These are phyloP conservation scores for Crotalus helleri DNA, from an alignment of 2,113 vertebrate species.

Conservation along the genomic window DNA sequence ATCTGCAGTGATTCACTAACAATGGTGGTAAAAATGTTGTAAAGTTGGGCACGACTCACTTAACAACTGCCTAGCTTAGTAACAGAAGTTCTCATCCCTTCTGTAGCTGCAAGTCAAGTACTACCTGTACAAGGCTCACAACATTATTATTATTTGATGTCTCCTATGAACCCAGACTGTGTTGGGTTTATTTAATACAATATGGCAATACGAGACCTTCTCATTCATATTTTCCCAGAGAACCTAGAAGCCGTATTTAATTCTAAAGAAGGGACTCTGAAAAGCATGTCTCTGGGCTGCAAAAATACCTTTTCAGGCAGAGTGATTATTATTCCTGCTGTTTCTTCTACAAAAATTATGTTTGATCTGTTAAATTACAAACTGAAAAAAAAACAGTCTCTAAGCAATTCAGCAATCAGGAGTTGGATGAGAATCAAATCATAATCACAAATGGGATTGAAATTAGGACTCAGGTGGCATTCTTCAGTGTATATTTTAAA, in stretches of 20 bases:
- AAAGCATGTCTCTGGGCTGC: background rate
- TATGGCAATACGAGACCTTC: background rate
- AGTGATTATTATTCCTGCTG: background rate
- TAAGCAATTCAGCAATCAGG: background rate
- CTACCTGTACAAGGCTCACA: background rate
- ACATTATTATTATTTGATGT: background rate
- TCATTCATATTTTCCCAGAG: background rate
- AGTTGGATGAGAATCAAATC: background rate
- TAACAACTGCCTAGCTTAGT: background rate
- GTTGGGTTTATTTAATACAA: background rate
- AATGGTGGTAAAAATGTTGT: background rate
- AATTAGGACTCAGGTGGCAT: background rate
- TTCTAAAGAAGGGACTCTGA: background rate
- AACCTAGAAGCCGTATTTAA: background rate
- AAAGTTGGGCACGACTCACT: background rate
- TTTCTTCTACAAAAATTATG: background rate
- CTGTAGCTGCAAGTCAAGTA: background rate
- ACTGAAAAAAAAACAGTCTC: background rate
- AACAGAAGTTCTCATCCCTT: background rate
- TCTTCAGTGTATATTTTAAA: background rate
- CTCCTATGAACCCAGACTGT: background rate
- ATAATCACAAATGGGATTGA: background rate
- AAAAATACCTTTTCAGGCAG: background rate
- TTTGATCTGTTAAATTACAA: background rate
- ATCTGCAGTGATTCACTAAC: background rate